Conservation (phyloP, 2,888 invertebrate genomes). For the Agrenia bidenticulata region DNA sequence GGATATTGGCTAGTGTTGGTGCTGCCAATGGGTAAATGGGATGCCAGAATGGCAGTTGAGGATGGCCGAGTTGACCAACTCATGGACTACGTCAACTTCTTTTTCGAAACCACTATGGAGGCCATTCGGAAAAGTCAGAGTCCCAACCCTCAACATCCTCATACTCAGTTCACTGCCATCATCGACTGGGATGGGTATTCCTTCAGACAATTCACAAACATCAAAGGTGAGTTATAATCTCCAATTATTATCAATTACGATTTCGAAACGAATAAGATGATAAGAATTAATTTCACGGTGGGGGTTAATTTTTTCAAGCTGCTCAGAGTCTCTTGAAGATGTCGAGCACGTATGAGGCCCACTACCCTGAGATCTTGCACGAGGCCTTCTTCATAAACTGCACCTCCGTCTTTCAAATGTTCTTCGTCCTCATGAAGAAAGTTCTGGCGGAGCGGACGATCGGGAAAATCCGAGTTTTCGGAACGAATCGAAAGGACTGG, state of each 20-base stretch:
- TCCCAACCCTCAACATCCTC: neutral
- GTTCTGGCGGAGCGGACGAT: constrained; percentile 23
- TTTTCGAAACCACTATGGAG: constrained; percentile 17
- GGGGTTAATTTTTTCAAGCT: constrained; percentile 1
- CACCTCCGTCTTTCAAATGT: constrained; percentile 18
- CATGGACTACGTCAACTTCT: constrained; percentile 14
- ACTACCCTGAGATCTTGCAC: constrained; percentile 30
- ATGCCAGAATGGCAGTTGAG: constrained; percentile 8
- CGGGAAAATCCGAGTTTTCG: constrained; percentile 23
- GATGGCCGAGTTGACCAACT: constrained; percentile 20
- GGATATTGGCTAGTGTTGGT: constrained; percentile 4
- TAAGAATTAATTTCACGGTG: too few relatives aligned
- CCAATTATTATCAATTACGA: too few relatives aligned
- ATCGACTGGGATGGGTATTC: constrained; percentile 25
- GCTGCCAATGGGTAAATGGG: constrained; percentile 25
- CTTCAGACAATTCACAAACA: constrained; percentile 9
- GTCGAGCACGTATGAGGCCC: constrained; percentile 19
- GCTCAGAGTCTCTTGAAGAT: constrained; percentile 10
- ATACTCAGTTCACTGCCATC: constrained; percentile 20
- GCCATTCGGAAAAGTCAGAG: neutral
- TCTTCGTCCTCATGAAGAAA: constrained; percentile 20
- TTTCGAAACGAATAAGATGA: too few relatives aligned
- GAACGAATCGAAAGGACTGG: constrained; percentile 26
- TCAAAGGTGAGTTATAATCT: neutral
- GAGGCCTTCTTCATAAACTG: constrained; percentile 22